phyloP scores from a whole-genome alignment of 2,797 vertebrate species.

The Salarias fasciatus region DNA sequence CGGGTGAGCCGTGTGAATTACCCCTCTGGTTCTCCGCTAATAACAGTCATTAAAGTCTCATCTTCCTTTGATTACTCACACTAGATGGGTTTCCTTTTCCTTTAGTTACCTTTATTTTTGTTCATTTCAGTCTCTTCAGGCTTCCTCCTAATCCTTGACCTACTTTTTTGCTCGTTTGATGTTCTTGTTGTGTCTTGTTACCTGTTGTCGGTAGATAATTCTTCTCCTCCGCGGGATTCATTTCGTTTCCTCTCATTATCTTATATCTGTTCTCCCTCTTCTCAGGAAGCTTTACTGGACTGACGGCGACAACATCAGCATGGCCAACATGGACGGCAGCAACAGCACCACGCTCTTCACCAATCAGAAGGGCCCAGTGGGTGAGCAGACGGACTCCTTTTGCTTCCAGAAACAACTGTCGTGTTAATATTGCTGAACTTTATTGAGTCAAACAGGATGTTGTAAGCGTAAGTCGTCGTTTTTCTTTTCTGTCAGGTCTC shows the following conservation, averaged over 20 bases:
- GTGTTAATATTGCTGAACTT: no score
- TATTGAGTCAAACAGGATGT: background rate
- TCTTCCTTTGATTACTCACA: background rate
- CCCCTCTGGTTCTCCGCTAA: background rate
- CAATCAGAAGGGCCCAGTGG: conserved; percentile 92
- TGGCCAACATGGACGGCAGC: conserved; percentile 95
- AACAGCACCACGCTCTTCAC: conserved; percentile 89
- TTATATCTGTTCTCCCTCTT: conserved; percentile 9
- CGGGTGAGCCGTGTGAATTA: conserved; percentile 56
- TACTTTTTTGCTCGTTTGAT: background rate
- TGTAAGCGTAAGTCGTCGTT: background rate
- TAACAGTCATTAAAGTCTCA: background rate
- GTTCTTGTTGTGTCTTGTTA: background rate
- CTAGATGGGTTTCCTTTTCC: background rate
- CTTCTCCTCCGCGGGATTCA: background rate
- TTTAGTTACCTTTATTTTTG: background rate
- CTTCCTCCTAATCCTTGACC: background rate
- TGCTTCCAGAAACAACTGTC: background rate
- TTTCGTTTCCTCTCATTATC: background rate
- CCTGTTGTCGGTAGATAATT: background rate
- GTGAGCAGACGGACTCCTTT: conserved; percentile 73
- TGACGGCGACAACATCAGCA: conserved; percentile 94
- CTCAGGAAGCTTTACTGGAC: conserved; percentile 97
- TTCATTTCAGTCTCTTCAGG: background rate
- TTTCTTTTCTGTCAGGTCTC: conserved; percentile 81